These are phyloP conservation scores for Diogma glabrata DNA, from an alignment of 2,888 invertebrate genomes.

Conservation along the genomic window DNA sequence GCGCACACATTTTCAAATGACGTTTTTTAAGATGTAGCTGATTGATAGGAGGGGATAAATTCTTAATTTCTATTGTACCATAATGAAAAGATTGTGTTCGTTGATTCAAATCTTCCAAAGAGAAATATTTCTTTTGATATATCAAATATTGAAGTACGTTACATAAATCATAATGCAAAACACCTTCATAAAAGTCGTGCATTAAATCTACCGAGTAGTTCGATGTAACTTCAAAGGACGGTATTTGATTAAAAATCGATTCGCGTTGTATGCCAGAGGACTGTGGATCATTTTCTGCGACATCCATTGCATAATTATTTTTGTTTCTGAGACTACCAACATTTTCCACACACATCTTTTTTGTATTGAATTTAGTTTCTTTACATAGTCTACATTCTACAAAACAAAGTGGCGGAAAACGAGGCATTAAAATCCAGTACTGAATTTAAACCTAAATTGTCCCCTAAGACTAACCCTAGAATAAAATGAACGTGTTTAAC, in stretches of 20 bases:
- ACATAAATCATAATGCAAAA: constrained; percentile 1
- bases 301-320: neutral
- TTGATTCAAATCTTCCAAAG: neutral
- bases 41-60: neutral
- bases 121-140: constrained; percentile 3
- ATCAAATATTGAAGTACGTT: neutral
- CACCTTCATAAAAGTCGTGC: neutral
- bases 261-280: neutral
- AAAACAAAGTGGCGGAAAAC: neutral
- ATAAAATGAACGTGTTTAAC: neutral
- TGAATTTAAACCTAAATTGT: too few species aligned
- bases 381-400: neutral
- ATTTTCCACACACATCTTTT: neutral
- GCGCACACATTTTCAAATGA: constrained; percentile 16
- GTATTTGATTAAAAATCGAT: neutral
- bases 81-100: neutral
- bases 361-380: neutral
- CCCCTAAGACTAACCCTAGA: neutral
- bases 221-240: neutral
- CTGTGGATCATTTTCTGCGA: neutral
- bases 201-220: neutral
- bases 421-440: neutral
- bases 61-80: neutral
- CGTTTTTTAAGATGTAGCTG: constrained; percentile 12
- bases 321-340: neutral